Base-by-base conservation (phyloP, 2,888 invertebrate genomes). In the Ptychoptera contaminata region DNA sequence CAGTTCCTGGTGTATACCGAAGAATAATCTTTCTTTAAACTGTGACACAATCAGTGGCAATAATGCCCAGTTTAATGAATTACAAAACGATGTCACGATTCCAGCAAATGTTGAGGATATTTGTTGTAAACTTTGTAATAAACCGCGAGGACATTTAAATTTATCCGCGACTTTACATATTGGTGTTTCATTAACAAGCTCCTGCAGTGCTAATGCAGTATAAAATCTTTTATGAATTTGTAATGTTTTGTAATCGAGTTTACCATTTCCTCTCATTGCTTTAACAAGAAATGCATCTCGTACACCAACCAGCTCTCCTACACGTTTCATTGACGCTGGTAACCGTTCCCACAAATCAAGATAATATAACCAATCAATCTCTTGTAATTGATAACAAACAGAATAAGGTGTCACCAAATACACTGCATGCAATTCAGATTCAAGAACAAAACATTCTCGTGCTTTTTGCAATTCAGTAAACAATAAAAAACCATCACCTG, bases 21-120 rank as follows among this genome's bases (percentile, higher is more conserved):
- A 96, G 56, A 88, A 87, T 37, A 98, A 71, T 12, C 97, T 79
- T 55, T 85, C 82, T 68, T 96, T 92, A 63, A 98, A 96, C 65
- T 94, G 90, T 1, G 83, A 78, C 37, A 98, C 74, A 36, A 98
- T 70, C 50, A 91, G 69, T 61, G 93, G 86, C 56, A 98, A 72
- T 59, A 83, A 87, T 51, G 76, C 76, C 96, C 97, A 98, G 16
- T 93, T 90, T 10, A 98, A 68, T 44, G 91, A 82, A 49, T 76
- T 77, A 63, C 94, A 92, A 67, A 98, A 97, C n/a, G 87, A 79
- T 3, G 93, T 91, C 1, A 97, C 87, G 85, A 96, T 96, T 45
- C 93, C 94, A 45, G 96, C 93, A 73, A 94, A 96, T 32, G 92
- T 91, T 32, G 96, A 82, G 2, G 96, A 84, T 46, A 86, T 82